These are phyloP conservation scores for Manacus vitellinus DNA, from an alignment of 2,113 vertebrate species.

Conservation along the genomic window DNA sequence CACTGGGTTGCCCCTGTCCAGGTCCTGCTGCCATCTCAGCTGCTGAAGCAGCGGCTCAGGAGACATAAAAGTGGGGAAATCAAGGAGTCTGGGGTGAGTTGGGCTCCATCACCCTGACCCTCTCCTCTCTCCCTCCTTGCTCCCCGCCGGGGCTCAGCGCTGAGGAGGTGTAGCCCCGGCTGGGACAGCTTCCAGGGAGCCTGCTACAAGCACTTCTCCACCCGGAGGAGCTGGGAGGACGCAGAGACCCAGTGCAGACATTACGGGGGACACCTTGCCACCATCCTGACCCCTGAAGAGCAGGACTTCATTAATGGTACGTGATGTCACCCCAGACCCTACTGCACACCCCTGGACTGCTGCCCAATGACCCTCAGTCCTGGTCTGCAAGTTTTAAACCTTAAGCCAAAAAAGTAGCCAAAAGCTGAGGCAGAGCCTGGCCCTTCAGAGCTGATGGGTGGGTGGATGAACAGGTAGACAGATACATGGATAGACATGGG, in stretches of 20 bases:
- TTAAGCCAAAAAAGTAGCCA: not conserved
- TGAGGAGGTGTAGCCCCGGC: conserved; percentile 79
- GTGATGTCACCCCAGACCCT: not conserved
- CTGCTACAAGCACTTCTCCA: conserved; percentile 90
- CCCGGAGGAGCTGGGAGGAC: conserved; percentile 88
- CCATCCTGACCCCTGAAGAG: conserved; percentile 89
- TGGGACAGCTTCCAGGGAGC: conserved; percentile 92
- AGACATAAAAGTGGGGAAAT: not conserved
- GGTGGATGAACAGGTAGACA: fast-evolving
- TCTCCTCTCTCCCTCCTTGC: not conserved
- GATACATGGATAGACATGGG: fast-evolving
- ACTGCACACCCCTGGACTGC: too few species aligned
- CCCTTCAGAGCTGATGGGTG: not conserved
- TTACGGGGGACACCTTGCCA: conserved; percentile 86
- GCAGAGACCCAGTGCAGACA: conserved; percentile 88
- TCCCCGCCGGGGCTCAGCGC: conserved; percentile 59
- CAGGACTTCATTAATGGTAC: conserved; percentile 90
- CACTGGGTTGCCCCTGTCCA: fast-evolving
- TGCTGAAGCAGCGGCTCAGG: not conserved
- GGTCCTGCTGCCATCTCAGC: not conserved
- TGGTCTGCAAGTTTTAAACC: not conserved
- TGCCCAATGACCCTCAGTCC: fast-evolving
- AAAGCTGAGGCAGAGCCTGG: not conserved
- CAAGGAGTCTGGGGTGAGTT: not conserved
- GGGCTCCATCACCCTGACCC: not conserved